Conservation (phyloP, 2,888 invertebrate species). For the Leucoptera coffeella region DNA sequence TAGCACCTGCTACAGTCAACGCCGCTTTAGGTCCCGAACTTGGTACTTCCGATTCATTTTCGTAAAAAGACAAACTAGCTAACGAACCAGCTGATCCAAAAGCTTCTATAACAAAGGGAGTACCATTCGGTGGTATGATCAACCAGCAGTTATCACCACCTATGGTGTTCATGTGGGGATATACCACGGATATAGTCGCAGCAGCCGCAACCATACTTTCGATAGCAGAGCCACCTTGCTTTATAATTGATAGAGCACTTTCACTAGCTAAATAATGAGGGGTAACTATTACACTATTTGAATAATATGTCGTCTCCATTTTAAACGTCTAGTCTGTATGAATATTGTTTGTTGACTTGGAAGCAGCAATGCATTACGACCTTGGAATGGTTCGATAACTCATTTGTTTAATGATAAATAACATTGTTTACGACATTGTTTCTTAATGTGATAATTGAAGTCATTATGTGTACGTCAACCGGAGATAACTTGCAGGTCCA, state of each 20-base stretch:
- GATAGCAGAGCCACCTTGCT: conserved; percentile 35
- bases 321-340: too few relatives aligned
- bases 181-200: conserved; percentile 32
- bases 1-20: conserved; percentile 29
- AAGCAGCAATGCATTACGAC: too few relatives aligned
- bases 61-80: conserved; percentile 20
- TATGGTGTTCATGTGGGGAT: conserved; percentile 37
- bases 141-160: conserved; percentile 41
- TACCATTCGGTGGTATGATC: conserved; percentile 27
- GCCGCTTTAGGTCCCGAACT: conserved; percentile 25
- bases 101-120: conserved; percentile 32
- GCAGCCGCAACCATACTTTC: conserved; percentile 38
- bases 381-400: too few relatives aligned
- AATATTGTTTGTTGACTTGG: too few relatives aligned
- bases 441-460: too few relatives aligned
- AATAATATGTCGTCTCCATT: too few relatives aligned
- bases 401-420: too few relatives aligned
- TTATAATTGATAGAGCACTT: conserved; percentile 25
- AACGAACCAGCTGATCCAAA: conserved; percentile 31
- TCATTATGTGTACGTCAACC: too few relatives aligned
- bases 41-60: conserved; percentile 19
- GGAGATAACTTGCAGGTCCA: too few relatives aligned
- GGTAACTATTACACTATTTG: conserved; percentile 32
- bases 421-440: too few relatives aligned
- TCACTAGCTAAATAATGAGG: conserved; percentile 38